Percentiles rank a stretch among this genome's conserved stretches.
phyloP scores from a whole-genome alignment of 2,113 vertebrate species.

The Melanocharis versteri region DNA sequence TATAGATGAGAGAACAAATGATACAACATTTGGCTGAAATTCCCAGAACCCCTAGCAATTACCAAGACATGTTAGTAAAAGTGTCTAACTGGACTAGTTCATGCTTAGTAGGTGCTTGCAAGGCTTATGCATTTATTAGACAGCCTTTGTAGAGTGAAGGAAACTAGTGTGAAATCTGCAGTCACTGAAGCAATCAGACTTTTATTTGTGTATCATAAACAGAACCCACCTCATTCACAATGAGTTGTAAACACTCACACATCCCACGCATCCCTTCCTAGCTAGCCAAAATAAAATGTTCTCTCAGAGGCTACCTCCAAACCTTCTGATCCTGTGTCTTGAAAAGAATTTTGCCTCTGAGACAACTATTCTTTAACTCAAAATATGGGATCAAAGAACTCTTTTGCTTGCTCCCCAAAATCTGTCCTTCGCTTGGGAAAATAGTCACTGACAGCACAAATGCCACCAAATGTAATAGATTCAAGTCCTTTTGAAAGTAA shows the following conservation, averaged over 20 bases:
- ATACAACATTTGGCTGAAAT: not conserved
- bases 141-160: not conserved
- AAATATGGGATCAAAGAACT: not conserved
- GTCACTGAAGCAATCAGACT: not conserved
- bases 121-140: not conserved
- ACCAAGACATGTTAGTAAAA: not conserved
- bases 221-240: not conserved
- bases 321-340: accelerated
- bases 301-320: not conserved
- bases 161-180: not conserved
- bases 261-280: not conserved
- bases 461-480: not conserved
- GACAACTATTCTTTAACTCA: not conserved
- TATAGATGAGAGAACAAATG: not conserved
- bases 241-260: not conserved
- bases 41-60: not conserved
- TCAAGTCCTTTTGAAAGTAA: not conserved
- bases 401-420: not conserved
- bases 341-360: not conserved
- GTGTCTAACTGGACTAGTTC: not conserved
- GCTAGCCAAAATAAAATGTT: not conserved
- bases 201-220: not conserved
- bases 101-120: not conserved
- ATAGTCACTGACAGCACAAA: not conserved
- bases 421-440: accelerated